Evolutionary conservation across 2,888 invertebrate species (phyloP), one percentile per base, ranked within the genome.

Genomic region (Scaptomyza caliginosa): DNA sequence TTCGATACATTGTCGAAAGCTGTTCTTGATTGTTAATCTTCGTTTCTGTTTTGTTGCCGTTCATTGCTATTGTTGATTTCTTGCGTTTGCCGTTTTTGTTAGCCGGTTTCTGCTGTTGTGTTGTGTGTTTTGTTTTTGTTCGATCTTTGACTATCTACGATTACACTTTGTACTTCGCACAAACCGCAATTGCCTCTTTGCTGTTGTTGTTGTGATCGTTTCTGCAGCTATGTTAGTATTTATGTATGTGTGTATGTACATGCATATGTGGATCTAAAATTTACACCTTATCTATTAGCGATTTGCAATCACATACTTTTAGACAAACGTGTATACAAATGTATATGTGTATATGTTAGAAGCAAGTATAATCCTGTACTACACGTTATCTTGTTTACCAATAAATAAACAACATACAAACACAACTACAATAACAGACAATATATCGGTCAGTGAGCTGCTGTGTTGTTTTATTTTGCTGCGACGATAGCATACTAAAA

Each of bases 321-420:
- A 2, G 4, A 34, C 28, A 49, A 13, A 26, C 5, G 10, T 23
- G 40, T 17, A 10, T 13, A 8, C n/a, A 3, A 28, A 1, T 16
- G 16, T 36, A 24, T 16, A 16, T 7, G 16, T 16, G 10, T 11
- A 23, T 32, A 32, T 46, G 64, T 42, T 64, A 34, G 36, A n/a
- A 59, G 28, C 39, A 17, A 40, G 34, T 34, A 24, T 49, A 55
- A 17, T 17, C 16, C 5, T 38, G 16, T 38, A 39, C 32, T 24
- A 34, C 13, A 6, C 50, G 55, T 68, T 80, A 77, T 77, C 77
- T 77, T 77, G 65, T 77, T 77, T 77, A 77, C 77, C 71, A 39
- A 59, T 50, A 50, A 50, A 34, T 51, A 64, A 46, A 58, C 43
- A 67, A 38, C 45, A 55, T 55, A 49, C 19, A 45, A 34, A 57